Base-by-base conservation (phyloP, 2,888 invertebrate species). In the Morpho helenor region DNA sequence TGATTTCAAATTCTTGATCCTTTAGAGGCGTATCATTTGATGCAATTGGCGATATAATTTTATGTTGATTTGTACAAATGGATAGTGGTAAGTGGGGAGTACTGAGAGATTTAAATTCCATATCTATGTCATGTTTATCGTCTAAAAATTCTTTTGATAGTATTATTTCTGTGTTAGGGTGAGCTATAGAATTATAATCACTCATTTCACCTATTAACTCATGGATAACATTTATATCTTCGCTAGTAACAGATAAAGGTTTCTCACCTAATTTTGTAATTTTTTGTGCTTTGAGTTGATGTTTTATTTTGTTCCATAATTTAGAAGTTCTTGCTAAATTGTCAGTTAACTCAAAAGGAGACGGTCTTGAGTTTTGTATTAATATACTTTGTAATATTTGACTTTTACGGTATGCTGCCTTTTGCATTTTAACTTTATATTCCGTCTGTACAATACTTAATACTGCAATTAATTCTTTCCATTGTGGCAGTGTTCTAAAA, bases 281-380 rank as follows among this genome's bases (percentile, higher is more conserved):
- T 47, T 56, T 66, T 63, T 7, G 41, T 54, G 65, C 66, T 57
- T 66, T 66, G 68, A 7, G 40, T 7, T 54, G 52, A 9, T 63
- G 57, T 68, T 74, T 62, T 23, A 77, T 61, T 51, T 64, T 56
- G 60, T 71, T 52, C 87, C 87, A 86, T 64, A 69, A 72, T n/a
- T 67, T 68, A 43, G 75, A 68, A 49, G 87, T 87, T 66, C 87
- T 80, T 52, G 70, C 72, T 44, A 84, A 67, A 48, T 72, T 69
- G 7, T 77, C 71, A 4, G 79, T 82, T 58, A 87, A 67, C 55
- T 79, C 73, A 69, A 87, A 87, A 0, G 89, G 87, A 2, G 87
- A 80, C 44, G 64, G 67, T 66, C 82, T 79, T 8, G 68, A 74
- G 10, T 65, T 69, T 66, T 89, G 71, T 49, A 65, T 66, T 47